A percentile compares a stretch with the other conserved stretches of the same genome.
These are phyloP conservation scores for Calonectris borealis DNA, from an alignment of 2,113 vertebrate genomes.

Conservation along the genomic window DNA sequence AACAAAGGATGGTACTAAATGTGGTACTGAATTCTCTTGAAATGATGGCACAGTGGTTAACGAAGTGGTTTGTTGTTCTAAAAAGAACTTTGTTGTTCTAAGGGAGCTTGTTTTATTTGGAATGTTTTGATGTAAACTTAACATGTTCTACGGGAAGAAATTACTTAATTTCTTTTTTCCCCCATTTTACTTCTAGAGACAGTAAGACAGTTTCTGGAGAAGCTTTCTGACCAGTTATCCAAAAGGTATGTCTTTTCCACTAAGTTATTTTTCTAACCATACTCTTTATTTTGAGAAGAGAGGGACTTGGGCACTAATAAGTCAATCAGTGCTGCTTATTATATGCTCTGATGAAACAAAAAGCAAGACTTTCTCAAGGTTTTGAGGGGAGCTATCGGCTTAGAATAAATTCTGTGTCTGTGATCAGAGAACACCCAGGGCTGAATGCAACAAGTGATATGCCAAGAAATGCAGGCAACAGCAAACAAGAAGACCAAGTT, in stretches of 20 bases:
- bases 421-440: background rate
- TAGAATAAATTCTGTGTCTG: background rate
- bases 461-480: background rate
- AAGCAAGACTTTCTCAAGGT: background rate
- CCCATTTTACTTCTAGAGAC: constrained; percentile 78
- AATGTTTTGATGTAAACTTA: background rate
- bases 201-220: constrained; percentile 89
- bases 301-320: background rate
- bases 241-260: constrained; percentile 79
- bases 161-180: background rate
- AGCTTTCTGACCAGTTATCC: constrained; percentile 88
- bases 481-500: background rate
- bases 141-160: background rate
- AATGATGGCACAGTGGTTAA: background rate
- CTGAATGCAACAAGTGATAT: background rate
- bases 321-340: background rate
- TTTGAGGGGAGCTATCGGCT: background rate
- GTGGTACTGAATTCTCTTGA: background rate
- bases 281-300: background rate
- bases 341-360: background rate
- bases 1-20: background rate
- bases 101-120: background rate
- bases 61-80: background rate
- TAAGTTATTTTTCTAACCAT: background rate
- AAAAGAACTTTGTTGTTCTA: background rate